phyloP scores from a whole-genome alignment of 2,113 vertebrate species.

The Xiphophorus couchianus region DNA sequence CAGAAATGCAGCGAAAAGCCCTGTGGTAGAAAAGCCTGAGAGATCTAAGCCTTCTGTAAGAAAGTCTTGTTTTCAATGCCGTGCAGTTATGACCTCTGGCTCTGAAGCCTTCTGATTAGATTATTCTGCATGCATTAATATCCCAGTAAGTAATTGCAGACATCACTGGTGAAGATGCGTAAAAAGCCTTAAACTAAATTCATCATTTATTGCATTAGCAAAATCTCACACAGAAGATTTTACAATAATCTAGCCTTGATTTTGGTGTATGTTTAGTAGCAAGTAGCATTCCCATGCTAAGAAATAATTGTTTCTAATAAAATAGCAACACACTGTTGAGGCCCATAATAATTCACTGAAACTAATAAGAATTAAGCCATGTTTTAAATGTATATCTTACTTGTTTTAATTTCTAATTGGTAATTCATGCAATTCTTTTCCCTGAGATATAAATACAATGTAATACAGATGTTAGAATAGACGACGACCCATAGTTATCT shows the following conservation, averaged over 20 bases:
- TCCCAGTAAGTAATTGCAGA: background rate
- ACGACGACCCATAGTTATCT: too few relatives aligned
- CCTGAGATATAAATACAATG: too few relatives aligned
- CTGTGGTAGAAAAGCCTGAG: slow-evolving; percentile 47
- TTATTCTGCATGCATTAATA: background rate
- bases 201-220: background rate
- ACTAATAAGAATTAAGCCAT: background rate
- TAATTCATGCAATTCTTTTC: too few relatives aligned
- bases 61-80: slow-evolving; percentile 29
- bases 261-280: background rate
- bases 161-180: background rate
- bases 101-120: background rate
- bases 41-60: slow-evolving; percentile 29
- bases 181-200: too few relatives aligned
- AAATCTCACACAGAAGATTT: background rate
- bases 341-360: background rate
- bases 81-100: background rate
- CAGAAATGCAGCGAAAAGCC: slow-evolving; percentile 32
- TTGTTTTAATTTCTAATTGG: background rate
- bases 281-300: background rate
- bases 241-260: background rate
- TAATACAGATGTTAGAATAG: too few relatives aligned
- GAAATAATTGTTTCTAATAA: background rate
- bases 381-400: background rate
- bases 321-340: background rate